phyloP scores from a whole-genome alignment of 2,113 vertebrate genomes.

The Paracanthobrama guichenoti region DNA sequence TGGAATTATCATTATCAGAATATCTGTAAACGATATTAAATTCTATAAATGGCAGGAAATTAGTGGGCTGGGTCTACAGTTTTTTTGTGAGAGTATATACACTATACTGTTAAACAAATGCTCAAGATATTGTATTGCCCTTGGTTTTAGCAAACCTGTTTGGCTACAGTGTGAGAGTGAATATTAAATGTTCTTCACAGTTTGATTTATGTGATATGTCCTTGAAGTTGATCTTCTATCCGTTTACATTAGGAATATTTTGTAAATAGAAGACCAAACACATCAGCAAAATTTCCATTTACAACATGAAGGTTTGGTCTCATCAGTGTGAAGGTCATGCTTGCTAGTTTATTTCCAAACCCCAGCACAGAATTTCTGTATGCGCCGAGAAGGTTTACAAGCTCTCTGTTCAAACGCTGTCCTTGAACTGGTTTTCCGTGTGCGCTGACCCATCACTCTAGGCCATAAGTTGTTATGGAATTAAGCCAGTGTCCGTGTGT shows the following conservation, averaged over 20 bases:
- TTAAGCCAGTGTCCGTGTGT: neutral
- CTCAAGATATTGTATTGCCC: constrained; percentile 36
- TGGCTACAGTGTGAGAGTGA: constrained; percentile 14
- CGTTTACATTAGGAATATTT: constrained; percentile 40
- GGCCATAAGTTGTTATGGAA: constrained; percentile 1
- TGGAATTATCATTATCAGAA: too few relatives aligned
- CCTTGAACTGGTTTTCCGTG: constrained; percentile 36
- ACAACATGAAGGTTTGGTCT: neutral
- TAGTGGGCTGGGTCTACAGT: too few relatives aligned
- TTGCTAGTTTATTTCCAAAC: constrained; percentile 15
- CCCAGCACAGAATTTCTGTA: neutral
- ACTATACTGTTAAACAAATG: neutral
- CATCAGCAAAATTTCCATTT: constrained; percentile 29
- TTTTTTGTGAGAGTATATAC: neutral
- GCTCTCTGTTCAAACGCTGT: neutral
- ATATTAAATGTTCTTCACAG: constrained; percentile 29
- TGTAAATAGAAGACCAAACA: neutral
- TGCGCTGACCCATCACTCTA: constrained; percentile 32
- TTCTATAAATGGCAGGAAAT: neutral
- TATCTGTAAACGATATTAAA: too few relatives aligned
- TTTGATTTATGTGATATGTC: constrained; percentile 32
- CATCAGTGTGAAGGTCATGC: neutral
- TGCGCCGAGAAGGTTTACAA: neutral
- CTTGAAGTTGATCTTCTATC: constrained; percentile 36
- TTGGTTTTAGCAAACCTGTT: constrained; percentile 34